Conservation (phyloP, 1,140 invertebrate genomes). For the Brachionus rubens region DNA sequence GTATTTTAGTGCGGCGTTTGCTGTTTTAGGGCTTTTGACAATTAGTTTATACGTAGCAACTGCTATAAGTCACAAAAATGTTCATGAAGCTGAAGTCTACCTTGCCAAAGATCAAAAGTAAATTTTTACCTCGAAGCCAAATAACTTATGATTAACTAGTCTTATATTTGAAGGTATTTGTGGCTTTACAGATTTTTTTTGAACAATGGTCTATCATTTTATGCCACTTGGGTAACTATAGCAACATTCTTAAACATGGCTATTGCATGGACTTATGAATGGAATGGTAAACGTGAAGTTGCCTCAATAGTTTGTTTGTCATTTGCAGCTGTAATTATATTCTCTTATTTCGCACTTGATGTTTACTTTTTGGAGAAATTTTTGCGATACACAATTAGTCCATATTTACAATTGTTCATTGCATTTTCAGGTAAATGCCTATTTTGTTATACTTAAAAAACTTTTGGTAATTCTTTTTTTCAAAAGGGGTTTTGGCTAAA, state of each 20-base stretch:
- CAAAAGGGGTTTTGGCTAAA: constrained; percentile 16
- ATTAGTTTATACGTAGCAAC: constrained; percentile 4
- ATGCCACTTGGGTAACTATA: constrained; percentile 54
- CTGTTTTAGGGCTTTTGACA: constrained; percentile 11
- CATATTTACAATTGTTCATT: constrained; percentile 52
- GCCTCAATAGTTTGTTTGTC: neutral
- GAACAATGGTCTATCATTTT: constrained; percentile 56
- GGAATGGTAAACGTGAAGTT: constrained; percentile 42
- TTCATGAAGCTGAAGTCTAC: constrained; percentile 8
- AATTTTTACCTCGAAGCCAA: neutral
- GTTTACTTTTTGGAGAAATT: constrained; percentile 51
- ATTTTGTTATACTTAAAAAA: no score
- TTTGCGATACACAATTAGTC: constrained; percentile 53
- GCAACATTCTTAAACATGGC: constrained; percentile 54
- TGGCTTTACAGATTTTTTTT: constrained; percentile 53
- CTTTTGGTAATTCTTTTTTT: no score
- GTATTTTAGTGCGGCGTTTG: constrained; percentile 47
- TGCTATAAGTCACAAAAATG: constrained; percentile 10
- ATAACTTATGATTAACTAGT: neutral
- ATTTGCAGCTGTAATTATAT: constrained; percentile 46
- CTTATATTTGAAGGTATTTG: constrained; percentile 48
- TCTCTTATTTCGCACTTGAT: constrained; percentile 50
- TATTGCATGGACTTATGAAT: constrained; percentile 50
- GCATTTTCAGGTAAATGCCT: constrained; percentile 50
- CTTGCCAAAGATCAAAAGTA: constrained; percentile 7